Percentiles rank a stretch among this genome's conserved stretches.
phyloP scores from a whole-genome alignment of 2,113 vertebrate genomes.

The Ranitomeya variabilis region DNA sequence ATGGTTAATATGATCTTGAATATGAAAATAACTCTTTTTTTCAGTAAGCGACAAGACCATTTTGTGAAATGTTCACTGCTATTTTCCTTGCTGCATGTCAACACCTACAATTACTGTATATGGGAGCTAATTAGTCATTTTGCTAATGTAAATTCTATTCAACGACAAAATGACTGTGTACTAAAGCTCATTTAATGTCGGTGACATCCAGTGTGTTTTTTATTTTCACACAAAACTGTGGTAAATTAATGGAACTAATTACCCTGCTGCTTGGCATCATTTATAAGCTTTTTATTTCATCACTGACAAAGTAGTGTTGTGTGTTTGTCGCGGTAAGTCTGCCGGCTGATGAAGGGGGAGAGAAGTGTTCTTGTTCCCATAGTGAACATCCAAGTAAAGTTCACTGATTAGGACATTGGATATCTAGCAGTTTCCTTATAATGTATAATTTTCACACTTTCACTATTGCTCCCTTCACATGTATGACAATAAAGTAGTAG shows the following conservation, averaged over 20 bases:
- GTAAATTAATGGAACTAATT: constrained; percentile 57
- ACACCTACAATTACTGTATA: constrained; percentile 46
- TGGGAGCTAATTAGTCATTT: constrained; percentile 52
- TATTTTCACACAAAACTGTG: constrained; percentile 44
- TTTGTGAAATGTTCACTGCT: constrained; percentile 5
- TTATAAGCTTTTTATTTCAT: constrained; percentile 46
- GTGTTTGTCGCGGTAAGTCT: neutral
- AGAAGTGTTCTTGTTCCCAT: neutral
- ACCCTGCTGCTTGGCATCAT: constrained; percentile 37
- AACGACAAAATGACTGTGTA: constrained; percentile 45
- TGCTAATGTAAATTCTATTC: constrained; percentile 56
- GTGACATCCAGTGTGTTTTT: constrained; percentile 21
- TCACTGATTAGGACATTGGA: no score
- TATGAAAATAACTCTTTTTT: neutral
- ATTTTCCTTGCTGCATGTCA: neutral
- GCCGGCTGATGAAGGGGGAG: neutral
- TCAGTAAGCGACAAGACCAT: neutral
- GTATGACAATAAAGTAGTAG: no score
- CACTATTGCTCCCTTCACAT: no score
- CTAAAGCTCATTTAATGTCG: constrained; percentile 51
- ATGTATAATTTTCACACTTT: no score
- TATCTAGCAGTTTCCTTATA: no score
- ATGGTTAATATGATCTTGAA: neutral
- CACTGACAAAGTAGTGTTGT: constrained; percentile 22
- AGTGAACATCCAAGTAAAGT: neutral